These are phyloP conservation scores for Calliphora vomitoria DNA, from an alignment of 2,888 invertebrate species.

Conservation along the genomic window DNA sequence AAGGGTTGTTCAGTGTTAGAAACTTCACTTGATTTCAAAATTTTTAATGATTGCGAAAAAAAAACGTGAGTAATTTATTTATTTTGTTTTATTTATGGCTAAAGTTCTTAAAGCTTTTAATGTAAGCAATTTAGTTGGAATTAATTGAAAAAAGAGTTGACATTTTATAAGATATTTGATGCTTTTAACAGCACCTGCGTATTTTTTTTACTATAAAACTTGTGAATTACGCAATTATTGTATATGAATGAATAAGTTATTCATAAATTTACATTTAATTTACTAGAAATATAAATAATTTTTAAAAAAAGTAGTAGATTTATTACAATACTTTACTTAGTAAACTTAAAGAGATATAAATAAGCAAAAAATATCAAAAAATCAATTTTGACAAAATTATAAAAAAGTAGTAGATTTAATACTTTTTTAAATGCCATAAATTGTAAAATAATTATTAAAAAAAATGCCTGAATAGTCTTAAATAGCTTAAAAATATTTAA, in stretches of 20 bases:
- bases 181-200: not conserved
- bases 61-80: slow-evolving; percentile 63
- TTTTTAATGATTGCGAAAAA: not conserved
- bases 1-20: slow-evolving; percentile 44
- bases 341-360: no score
- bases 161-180: not conserved
- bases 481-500: no score
- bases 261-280: not conserved
- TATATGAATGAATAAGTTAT: not conserved
- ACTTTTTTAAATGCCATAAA: not conserved
- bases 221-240: not conserved
- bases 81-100: not conserved
- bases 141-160: not conserved
- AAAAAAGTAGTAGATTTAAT: not conserved
- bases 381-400: no score
- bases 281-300: no score
- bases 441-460: no score
- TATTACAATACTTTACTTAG: no score
- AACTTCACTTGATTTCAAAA: not conserved
- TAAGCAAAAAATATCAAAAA: no score
- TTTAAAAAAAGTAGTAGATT: not conserved
- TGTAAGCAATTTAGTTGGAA: not conserved
- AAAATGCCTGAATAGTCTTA: no score
- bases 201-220: not conserved
- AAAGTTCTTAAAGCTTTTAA: slow-evolving; percentile 5